Evolutionary conservation across 2,113 vertebrate genomes (phyloP), one percentile per base, ranked within the genome.

Genomic region (Prolemur simus): DNA sequence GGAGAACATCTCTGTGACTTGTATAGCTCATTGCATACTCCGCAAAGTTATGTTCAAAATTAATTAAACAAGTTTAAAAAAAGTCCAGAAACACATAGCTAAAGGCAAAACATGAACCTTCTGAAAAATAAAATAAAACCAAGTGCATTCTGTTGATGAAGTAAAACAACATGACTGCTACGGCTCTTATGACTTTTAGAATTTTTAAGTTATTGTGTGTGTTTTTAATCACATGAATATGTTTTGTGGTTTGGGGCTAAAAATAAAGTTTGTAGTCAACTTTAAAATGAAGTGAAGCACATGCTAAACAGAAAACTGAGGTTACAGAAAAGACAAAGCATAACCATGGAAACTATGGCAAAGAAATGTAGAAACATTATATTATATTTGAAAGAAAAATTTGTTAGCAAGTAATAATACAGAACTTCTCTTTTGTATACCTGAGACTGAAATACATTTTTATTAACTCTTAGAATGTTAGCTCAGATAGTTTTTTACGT

Each of bases 241-340:
- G 25, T 17, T 94, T 84, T 96, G 58, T 89, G 63, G 37, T 96
- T 39, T 96, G 20, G 14, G 13, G 6, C 89, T 96, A 97, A 88
- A 95, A 87, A 76, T 94, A 81, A 66, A 69, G 2, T 74, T n/a
- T 49, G 17, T 15, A 91, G 15, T 29, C 39, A 92, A 32, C 12
- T 82, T 82, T 54, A 83, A 96, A 83, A 58, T 76, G 11, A 71
- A 76, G 14, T n/a, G 23, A 68, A 56, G 5, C 5, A 54, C 18
- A 76, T 63, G 21, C 5, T 74, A 69, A 78, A 45, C 27, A 56
- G 45, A 86, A 89, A 87, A 77, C 14, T 52, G 34, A 2, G 18
- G 5, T 77, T 95, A 76, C 25, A 47, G 47, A 87, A 76, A 86
- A 47, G 27, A n/a, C 9, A 14, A 91, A 92, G 0, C 29, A 32